Conservation (phyloP, 2,113 vertebrate genomes). For the Mungos mungo region DNA sequence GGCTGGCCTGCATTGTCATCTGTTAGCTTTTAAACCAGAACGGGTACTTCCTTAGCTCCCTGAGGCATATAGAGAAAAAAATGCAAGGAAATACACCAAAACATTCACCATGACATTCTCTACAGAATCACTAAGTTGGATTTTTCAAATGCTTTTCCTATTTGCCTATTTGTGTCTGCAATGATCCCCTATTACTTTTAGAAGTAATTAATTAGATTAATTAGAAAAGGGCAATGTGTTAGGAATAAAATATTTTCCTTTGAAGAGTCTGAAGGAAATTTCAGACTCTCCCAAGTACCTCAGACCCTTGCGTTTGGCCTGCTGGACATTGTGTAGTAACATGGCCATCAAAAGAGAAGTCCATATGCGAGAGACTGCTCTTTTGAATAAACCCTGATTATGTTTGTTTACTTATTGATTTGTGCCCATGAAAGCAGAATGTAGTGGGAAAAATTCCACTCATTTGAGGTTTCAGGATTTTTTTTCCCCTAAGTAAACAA, state of each 20-base stretch:
- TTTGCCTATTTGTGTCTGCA: not conserved
- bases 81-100: not conserved
- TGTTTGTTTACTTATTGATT: not conserved
- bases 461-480: not conserved
- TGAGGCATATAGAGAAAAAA: not conserved
- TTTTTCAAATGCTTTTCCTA: not conserved
- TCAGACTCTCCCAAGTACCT: not conserved
- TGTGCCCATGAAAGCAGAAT: constrained; percentile 13
- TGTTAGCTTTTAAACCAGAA: not conserved
- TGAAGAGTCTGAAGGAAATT: not conserved
- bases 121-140: not conserved
- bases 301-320: not conserved
- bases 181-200: not conserved
- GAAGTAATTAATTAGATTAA: not conserved
- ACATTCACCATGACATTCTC: not conserved
- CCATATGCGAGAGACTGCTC: not conserved
- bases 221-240: not conserved
- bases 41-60: not conserved
- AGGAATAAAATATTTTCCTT: constrained; percentile 6
- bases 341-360: not conserved
- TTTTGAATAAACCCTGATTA: not conserved
- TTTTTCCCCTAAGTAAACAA: constrained; percentile 47
- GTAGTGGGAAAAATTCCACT: constrained; percentile 14
- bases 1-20: not conserved
- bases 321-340: not conserved